A percentile compares a stretch with the other conserved stretches of the same genome.
Evolutionary conservation across 2,888 invertebrate species (phyloP).

Genomic region (Drosophila pseudotalamancana): DNA sequence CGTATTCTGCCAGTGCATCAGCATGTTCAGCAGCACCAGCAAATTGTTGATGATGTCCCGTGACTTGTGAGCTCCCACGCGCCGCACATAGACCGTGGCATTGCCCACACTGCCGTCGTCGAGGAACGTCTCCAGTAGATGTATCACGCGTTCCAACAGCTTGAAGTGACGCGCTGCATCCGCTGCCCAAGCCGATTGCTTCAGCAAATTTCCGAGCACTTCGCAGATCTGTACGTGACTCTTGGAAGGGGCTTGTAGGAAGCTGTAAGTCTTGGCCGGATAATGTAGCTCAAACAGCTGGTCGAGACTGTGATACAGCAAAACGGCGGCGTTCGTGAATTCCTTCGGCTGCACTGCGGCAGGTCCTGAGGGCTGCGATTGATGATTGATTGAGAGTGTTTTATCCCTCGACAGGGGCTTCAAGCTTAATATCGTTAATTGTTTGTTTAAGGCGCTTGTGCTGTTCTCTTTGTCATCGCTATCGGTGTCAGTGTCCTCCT

Average conservation of each 20-base stretch:
- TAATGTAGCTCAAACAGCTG: constrained; percentile 66
- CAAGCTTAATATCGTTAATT: background rate
- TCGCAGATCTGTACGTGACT: constrained; percentile 72
- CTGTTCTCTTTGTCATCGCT: constrained; percentile 15
- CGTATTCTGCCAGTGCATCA: constrained; percentile 79
- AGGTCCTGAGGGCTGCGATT: background rate
- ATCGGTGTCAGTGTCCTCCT: background rate
- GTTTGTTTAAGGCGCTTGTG: constrained; percentile 3
- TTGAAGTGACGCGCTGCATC: constrained; percentile 59
- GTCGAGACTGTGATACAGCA: constrained; percentile 28
- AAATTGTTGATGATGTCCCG: constrained; percentile 75
- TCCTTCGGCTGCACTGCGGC: background rate
- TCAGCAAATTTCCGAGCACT: constrained; percentile 75
- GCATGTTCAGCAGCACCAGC: constrained; percentile 68
- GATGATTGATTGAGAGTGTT: too few species aligned
- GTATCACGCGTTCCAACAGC: constrained; percentile 68
- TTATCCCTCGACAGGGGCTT: background rate
- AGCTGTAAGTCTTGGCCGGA: constrained; percentile 59
- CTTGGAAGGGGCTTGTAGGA: constrained; percentile 52
- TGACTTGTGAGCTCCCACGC: constrained; percentile 79
- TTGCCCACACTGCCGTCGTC: constrained; percentile 66
- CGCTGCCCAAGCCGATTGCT: constrained; percentile 68
- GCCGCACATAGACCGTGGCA: constrained; percentile 77
- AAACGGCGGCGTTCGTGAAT: background rate
- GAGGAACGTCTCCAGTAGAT: constrained; percentile 72